These are phyloP conservation scores for Bombus sylvicola DNA, from an alignment of 1,140 invertebrate species.

Conservation along the genomic window DNA sequence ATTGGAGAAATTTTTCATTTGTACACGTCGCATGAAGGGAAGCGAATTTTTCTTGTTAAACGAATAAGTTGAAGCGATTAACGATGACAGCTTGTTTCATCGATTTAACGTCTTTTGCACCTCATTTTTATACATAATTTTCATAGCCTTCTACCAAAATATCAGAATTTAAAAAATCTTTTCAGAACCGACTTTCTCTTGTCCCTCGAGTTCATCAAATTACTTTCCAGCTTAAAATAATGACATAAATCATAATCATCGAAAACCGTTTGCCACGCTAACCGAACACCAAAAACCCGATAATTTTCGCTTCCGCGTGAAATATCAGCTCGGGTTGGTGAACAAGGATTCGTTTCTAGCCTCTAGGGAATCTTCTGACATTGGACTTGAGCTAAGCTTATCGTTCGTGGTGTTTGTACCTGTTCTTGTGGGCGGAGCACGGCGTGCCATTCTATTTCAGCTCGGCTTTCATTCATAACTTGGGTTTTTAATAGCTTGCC, in stretches of 20 bases:
- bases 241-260: neutral
- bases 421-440: conserved; percentile 77
- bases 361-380: conserved; percentile 63
- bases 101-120: too few relatives aligned
- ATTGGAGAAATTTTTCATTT: too few relatives aligned
- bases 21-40: too few relatives aligned
- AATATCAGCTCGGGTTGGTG: neutral
- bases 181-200: too few relatives aligned
- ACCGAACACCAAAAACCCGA: conserved; percentile 24
- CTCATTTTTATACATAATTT: too few relatives aligned
- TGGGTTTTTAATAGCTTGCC: conserved; percentile 80
- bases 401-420: conserved; percentile 64
- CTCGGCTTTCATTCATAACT: conserved; percentile 82
- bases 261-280: neutral
- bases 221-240: neutral
- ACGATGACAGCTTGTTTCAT: neutral
- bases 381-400: conserved; percentile 58
- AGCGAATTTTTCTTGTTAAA: too few relatives aligned
- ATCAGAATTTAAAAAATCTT: too few relatives aligned
- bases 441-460: conserved; percentile 82
- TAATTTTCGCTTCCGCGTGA: conserved; percentile 51
- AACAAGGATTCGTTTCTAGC: conserved; percentile 41
- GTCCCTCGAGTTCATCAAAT: neutral
- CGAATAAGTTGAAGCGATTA: too few relatives aligned
- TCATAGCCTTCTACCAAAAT: too few relatives aligned